Evolutionary conservation across 1,140 invertebrate genomes (phyloP).

Genomic region (Sitodiplosis mosellana): DNA sequence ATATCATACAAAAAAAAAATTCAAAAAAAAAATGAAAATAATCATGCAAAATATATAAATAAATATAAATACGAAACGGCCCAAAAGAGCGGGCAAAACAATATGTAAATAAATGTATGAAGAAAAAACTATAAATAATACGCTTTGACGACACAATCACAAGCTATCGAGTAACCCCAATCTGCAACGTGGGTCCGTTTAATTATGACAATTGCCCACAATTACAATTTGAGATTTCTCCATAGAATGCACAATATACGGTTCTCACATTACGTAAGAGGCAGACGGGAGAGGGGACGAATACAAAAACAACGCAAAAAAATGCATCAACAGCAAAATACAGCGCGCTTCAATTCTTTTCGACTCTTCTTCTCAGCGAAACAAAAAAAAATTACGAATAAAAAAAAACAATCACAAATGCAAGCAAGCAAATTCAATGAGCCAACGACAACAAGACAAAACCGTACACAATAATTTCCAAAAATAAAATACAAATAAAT

Average conservation of each 20-base stretch:
- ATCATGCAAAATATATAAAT: too few species aligned
- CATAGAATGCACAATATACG: constrained; percentile 1
- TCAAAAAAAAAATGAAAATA: neutral
- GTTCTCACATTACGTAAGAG: too few species aligned
- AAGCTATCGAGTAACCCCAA: constrained; percentile 22
- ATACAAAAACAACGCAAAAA: neutral
- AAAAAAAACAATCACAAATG: neutral
- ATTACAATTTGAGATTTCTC: constrained; percentile 27
- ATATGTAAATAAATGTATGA: neutral
- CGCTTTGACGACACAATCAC: constrained; percentile 1
- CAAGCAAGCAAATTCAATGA: constrained; percentile 2
- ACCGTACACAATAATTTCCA: neutral
- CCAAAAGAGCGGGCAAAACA: neutral
- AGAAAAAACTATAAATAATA: neutral
- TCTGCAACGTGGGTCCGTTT: constrained; percentile 24
- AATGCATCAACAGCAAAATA: neutral
- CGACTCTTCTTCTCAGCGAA: neutral
- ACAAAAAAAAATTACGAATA: neutral
- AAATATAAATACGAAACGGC: neutral
- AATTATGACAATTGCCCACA: constrained; percentile 20
- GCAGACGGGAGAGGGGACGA: constrained; percentile 14
- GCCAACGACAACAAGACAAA: neutral
- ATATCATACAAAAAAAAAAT: neutral
- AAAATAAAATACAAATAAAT: too few species aligned
- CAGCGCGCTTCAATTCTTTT: neutral